Evolutionary conservation across 30 jellyfish, hydroid and myxozoan genomes (phyloP).

Genomic region (Pseudorhiza aurosa): DNA sequence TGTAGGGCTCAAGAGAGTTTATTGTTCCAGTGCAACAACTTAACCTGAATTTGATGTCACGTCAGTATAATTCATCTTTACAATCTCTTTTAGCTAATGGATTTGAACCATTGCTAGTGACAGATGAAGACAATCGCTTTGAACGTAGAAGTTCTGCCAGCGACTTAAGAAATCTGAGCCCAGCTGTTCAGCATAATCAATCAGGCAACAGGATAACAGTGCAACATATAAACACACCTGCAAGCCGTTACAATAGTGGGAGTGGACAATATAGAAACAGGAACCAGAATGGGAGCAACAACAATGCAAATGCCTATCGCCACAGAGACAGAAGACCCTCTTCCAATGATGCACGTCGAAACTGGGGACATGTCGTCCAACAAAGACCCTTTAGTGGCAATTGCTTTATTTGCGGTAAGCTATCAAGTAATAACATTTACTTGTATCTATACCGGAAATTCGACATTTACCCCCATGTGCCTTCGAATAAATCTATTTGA

Average conservation of each 20-base stretch:
- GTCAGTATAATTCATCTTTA: too few relatives aligned
- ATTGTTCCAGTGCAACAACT: too few relatives aligned
- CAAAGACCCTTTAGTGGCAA: conserved; percentile 28
- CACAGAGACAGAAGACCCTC: conserved; percentile 16
- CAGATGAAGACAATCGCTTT: conserved; percentile 7
- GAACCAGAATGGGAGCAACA: not conserved
- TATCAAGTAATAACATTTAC: too few relatives aligned
- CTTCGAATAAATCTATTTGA: too few relatives aligned
- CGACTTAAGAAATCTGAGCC: not conserved
- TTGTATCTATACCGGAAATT: too few relatives aligned
- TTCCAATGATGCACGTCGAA: not conserved
- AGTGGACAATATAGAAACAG: not conserved
- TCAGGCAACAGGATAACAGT: not conserved
- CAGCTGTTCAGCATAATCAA: not conserved
- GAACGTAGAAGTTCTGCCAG: not conserved
- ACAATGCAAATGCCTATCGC: not conserved
- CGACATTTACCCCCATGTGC: too few relatives aligned
- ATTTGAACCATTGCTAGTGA: conserved; percentile 39
- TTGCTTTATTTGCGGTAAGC: conserved; percentile 52
- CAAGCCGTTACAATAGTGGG: not conserved
- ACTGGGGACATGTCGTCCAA: conserved; percentile 6
- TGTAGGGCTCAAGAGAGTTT: too few relatives aligned
- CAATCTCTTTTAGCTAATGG: conserved; percentile 50
- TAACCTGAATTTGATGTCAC: too few relatives aligned
- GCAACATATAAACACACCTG: not conserved